Conservation (phyloP, 2,797 vertebrate species). For the Squalus acanthias region DNA sequence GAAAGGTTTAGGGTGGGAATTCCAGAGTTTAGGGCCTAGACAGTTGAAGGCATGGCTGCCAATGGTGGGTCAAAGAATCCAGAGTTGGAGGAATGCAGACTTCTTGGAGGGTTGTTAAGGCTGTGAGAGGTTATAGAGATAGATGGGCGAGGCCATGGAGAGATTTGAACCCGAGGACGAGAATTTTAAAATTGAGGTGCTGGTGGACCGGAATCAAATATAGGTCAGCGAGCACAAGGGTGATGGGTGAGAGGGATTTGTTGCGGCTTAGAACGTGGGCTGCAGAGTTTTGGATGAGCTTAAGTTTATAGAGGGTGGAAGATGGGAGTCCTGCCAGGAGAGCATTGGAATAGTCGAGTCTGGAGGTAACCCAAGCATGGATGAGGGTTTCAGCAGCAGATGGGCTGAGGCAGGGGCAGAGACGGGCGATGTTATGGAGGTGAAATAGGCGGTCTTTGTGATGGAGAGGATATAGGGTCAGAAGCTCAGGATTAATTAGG, state of each 20-base stretch:
- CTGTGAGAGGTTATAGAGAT: background rate
- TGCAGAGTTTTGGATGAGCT: background rate
- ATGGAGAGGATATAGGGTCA: background rate
- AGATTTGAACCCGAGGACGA: background rate
- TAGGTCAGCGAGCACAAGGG: background rate
- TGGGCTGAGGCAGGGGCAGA: background rate
- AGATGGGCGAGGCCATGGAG: background rate
- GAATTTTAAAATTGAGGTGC: background rate
- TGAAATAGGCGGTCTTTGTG: background rate
- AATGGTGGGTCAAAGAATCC: background rate
- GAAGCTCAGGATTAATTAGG: background rate
- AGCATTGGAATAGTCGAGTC: background rate
- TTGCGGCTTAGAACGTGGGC: background rate
- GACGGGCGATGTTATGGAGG: background rate
- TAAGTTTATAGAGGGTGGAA: background rate
- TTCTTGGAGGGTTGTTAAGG: background rate
- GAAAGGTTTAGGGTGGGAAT: background rate
- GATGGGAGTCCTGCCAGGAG: background rate
- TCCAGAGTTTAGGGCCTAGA: background rate
- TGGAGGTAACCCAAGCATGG: background rate
- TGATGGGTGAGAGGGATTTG: background rate
- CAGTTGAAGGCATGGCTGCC: background rate
- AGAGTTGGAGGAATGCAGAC: background rate
- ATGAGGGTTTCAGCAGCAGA: background rate
- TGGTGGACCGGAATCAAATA: background rate